Evolutionary conservation across 2,888 invertebrate species (phyloP), one percentile per base, ranked within the genome.

Genomic region (Hemicrepidius hirtus): DNA sequence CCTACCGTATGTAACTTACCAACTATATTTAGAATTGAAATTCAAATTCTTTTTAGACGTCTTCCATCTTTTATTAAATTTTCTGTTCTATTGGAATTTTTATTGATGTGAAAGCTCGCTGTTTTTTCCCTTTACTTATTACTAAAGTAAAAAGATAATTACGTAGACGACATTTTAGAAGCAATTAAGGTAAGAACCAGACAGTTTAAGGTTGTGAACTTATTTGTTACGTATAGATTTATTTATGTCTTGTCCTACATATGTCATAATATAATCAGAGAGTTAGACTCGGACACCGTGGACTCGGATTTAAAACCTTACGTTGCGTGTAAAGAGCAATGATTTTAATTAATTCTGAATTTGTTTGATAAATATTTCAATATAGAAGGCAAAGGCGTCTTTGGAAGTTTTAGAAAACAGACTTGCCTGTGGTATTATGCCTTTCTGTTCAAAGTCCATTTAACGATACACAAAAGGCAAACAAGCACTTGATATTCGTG

Each of bases 161-260:
- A 49, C 24, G 49, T 49, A 49, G 49, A 49, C 49, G 49, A 49
- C 49, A 49, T 49, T 49, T 49, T 24, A 49, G 21, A 10, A 24
- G 24, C 49, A 49, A 24, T 49, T 49, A 49, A n/a, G 49, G n/a
- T 24, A 18, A 57, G 13, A 32, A 57, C 57, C 20, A 57, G 57
- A 57, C 57, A 35, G 57, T 35, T n/a, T 57, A 37, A 57, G 35
- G 37, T 57, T 57, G 10, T n/a, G 57, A 37, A 57, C 37, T 57
- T 57, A 28, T 37, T 44, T 44, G 44, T 16, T 44, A 13, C 44
- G 18, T 44, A n/a, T n/a, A 18, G 44, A 53, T 24, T 28, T 28
- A 28, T 28, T 57, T 35, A 28, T 35, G 57, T 32, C 12, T n/a
- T 37, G 57, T 9, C 32, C 57, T 57, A 57, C 57, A 57, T 57